These are phyloP conservation scores for Pipa parva DNA, from an alignment of 2,113 vertebrate genomes.

Conservation along the genomic window DNA sequence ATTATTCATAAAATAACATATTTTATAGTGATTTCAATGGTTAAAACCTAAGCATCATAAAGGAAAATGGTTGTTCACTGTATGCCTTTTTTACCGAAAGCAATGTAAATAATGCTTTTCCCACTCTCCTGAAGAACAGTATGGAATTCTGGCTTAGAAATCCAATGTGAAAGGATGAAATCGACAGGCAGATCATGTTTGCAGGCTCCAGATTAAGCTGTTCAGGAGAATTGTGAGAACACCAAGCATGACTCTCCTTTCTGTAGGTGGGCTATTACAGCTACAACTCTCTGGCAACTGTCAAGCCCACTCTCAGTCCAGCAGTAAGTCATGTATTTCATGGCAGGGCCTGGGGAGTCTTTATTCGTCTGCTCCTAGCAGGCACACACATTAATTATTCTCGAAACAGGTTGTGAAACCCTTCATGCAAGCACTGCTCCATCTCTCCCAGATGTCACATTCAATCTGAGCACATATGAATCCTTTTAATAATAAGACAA, in stretches of 20 bases:
- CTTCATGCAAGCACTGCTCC: slow-evolving; percentile 44
- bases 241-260: slow-evolving; percentile 32
- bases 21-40: too few species aligned
- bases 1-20: too few species aligned
- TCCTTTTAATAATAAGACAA: slow-evolving; percentile 46
- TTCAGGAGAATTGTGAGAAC: slow-evolving; percentile 32
- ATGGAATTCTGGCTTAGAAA: too few species aligned
- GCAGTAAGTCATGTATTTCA: slow-evolving; percentile 60
- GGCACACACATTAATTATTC: slow-evolving; percentile 53
- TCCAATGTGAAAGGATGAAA: too few species aligned
- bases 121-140: too few species aligned
- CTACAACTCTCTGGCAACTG: slow-evolving; percentile 57
- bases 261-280: slow-evolving; percentile 52
- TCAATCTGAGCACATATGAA: slow-evolving; percentile 52
- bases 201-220: slow-evolving; percentile 1
- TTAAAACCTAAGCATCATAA: too few species aligned
- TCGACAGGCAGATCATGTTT: slow-evolving; percentile 22
- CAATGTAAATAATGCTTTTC: too few species aligned
- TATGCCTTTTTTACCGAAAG: too few species aligned
- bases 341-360: slow-evolving; percentile 55
- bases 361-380: slow-evolving; percentile 58
- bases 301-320: slow-evolving; percentile 61
- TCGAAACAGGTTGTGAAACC: slow-evolving; percentile 47
- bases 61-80: too few species aligned
- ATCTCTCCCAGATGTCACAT: slow-evolving; percentile 55